Base-by-base conservation (phyloP, 2,888 invertebrate species). In the Marasmarcha lunaedactyla region DNA sequence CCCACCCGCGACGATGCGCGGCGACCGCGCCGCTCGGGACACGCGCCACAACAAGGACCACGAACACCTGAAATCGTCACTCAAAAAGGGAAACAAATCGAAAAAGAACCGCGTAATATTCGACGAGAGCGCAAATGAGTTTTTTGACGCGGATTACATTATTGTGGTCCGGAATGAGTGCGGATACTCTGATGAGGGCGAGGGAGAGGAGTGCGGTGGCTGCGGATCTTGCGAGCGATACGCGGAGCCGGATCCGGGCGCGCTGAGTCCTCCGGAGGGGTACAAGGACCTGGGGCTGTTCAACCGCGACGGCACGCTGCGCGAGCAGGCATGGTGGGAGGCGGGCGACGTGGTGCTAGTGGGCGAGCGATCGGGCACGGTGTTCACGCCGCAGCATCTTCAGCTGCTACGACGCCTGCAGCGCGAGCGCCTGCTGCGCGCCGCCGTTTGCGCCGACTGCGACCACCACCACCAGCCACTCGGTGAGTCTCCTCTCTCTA, bases 71-170 rank as follows among this genome's bases (percentile, higher is more conserved):
- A 90, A 89, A 60, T 90, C 91, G 25, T 85, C 93, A 55, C 86
- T 94, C 40, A 93, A 93, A 76, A 91, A 91, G 44, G 90, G 91
- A 43, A 87, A 84, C 50, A 90, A 89, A 62, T 68, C 84, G 43
- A 89, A 89, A 54, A 91, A 90, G 59, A 88, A 94, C 67, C 88
- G 93, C 41, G 95, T 95, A 14, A 89, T 93, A 39, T 95, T 95
- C 62, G 93, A 95, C 64, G 95, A 95, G 77, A 92, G 90, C 58
- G 88, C 92, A 39, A 95, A 95, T 76, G 93, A 94, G 68, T 94
- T 94, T 76, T 94, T 95, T 69, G 95, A 95, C 55, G 94, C 95
- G 38, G 94, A 95, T 76, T 95, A 95, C 62, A 94, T 95, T 59
- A 95, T 95, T 55, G 86, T 94, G 46, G 94, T 95, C 47, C 89